Evolutionary conservation across 2,888 invertebrate genomes (phyloP), one percentile per base, ranked within the genome.

Genomic region (Blera fallax): DNA sequence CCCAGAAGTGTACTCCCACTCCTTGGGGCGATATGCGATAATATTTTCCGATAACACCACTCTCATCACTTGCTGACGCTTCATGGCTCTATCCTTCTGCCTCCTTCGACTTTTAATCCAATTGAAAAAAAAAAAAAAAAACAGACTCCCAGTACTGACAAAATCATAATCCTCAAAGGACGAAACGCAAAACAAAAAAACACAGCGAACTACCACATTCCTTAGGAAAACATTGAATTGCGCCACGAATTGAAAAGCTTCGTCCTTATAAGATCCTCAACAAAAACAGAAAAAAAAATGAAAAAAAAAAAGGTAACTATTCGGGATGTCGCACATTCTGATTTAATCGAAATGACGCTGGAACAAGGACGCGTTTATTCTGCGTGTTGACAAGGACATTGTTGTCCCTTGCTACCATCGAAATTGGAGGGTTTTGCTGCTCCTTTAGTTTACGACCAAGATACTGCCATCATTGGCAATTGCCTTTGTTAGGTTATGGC

Each of bases 401-500:
- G 77, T 64, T 62, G 67, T 67, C 60, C 60, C 67, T 74, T 69
- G 48, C 54, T 34, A n/a, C 43, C 37, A 24, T 72, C 40, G 4
- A 21, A 32, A 27, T 21, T 34, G 37, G 24, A n/a, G 29, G 64
- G 62, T 24, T 65, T 48, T n/a, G 29, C 54, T 73, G 73, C 69
- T 84, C 80, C 52, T 84, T 84, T 76, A 74, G 80, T 84, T 84
- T 84, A 84, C 58, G 84, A 70, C 74, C 74, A 74, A 80, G 74
- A 70, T 50, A 79, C 74, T 73, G 48, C 48, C 58, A 83, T 83
- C 73, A 69, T 73, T 69, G 80, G 74, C 65, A 84, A 84, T 84
- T 80, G 84, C 64, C 84, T 80, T 84, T 84, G 84, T 84, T 84
- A 84, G 69, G 70, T 80, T 84, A 80, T 74, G 70, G 64, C 70